Evolutionary conservation across 2,888 invertebrate species (phyloP).

Genomic region (Gandaritis pyraliata): DNA sequence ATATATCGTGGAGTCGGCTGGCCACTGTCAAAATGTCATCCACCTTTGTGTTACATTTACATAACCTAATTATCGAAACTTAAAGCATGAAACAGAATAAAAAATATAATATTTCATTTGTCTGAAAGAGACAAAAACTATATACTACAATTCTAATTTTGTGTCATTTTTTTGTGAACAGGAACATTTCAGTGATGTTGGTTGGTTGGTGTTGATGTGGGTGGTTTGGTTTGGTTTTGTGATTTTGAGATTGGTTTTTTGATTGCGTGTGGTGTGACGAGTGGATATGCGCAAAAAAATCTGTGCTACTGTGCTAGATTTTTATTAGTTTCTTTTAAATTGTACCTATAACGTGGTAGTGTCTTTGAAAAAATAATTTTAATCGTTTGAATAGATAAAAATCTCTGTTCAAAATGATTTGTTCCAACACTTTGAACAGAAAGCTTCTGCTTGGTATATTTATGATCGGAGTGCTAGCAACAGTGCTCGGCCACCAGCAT

Average conservation of each 20-base stretch:
- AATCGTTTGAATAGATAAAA: too few species aligned
- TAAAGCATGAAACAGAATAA: slow-evolving; percentile 17
- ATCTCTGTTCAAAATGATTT: slow-evolving; percentile 46
- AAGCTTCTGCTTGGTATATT: slow-evolving; percentile 46
- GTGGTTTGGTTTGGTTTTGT: too few species aligned
- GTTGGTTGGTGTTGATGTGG: too few species aligned
- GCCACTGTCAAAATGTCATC: slow-evolving; percentile 17
- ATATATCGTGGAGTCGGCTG: background rate
- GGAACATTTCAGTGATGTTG: background rate
- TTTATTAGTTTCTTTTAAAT: too few species aligned
- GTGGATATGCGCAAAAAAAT: too few species aligned
- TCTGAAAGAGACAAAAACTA: slow-evolving; percentile 13
- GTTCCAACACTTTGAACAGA: slow-evolving; percentile 47
- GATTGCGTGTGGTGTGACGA: too few species aligned
- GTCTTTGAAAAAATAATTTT: too few species aligned
- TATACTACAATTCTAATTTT: background rate
- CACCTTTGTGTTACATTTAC: slow-evolving; percentile 15
- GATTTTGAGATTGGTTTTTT: too few species aligned
- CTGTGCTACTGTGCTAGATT: too few species aligned
- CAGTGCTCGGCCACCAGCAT: slow-evolving; percentile 66
- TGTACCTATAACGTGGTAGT: too few species aligned
- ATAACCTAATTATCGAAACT: background rate
- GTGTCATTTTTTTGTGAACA: too few species aligned
- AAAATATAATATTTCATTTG: background rate
- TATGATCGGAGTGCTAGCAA: slow-evolving; percentile 49